phyloP scores from a whole-genome alignment of 2,113 vertebrate genomes.

The Hippocampus zosterae region DNA sequence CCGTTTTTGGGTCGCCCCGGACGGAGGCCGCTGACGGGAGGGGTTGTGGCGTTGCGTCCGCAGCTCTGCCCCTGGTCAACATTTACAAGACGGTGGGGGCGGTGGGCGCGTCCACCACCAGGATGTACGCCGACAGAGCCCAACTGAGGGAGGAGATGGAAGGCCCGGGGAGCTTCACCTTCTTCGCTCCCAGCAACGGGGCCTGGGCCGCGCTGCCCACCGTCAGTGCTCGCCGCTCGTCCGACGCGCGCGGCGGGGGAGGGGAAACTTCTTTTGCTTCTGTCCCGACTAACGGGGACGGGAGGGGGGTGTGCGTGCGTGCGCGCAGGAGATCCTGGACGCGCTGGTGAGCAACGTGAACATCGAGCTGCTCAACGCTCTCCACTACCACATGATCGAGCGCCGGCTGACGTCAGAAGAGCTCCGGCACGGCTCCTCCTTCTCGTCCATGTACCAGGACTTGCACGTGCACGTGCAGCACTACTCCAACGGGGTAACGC shows the following conservation, averaged over 20 bases:
- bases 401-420: conserved; percentile 88
- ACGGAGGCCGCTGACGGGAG: neutral
- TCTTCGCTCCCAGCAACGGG: conserved; percentile 94
- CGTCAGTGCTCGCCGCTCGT: conserved; percentile 47
- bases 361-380: conserved; percentile 94
- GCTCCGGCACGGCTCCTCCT: conserved; percentile 80
- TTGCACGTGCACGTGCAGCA: conserved; percentile 90
- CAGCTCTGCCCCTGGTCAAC: conserved; percentile 89
- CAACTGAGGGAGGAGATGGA: conserved; percentile 85
- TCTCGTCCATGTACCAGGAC: conserved; percentile 95
- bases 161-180: conserved; percentile 91
- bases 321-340: conserved; percentile 88
- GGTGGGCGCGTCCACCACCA: conserved; percentile 86
- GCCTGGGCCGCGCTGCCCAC: conserved; percentile 86
- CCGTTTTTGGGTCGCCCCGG: too few relatives aligned
- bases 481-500: conserved; percentile 86
- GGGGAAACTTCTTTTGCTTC: too few relatives aligned
- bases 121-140: conserved; percentile 89
- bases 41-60: neutral
- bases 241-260: too few relatives aligned
- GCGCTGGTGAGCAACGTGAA: conserved; percentile 97
- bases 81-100: conserved; percentile 89
- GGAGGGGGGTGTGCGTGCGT: neutral
- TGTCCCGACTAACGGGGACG: too few relatives aligned
- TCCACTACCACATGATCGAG: conserved; percentile 96